phyloP scores from a whole-genome alignment of 2,797 vertebrate species.

The Lagorchestes hirsutus region DNA sequence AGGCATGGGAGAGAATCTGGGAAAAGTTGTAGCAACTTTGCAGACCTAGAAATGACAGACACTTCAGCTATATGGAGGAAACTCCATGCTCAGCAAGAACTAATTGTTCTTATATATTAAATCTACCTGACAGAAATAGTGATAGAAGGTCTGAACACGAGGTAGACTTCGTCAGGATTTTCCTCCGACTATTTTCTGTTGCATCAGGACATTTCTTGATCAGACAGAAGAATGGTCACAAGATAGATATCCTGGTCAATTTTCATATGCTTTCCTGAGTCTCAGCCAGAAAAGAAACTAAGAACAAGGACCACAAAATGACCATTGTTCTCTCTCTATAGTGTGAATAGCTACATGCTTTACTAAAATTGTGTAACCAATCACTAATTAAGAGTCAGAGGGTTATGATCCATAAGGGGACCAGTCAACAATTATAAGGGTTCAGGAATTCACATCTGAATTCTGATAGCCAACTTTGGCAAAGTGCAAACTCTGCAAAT shows the following conservation, averaged over 20 bases:
- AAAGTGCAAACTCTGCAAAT: no score
- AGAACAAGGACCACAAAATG: background rate
- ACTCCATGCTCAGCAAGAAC: background rate
- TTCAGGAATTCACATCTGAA: no score
- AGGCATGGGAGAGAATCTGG: background rate
- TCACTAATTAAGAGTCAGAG: no score
- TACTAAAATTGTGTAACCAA: background rate
- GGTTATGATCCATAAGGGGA: no score
- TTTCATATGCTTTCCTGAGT: background rate
- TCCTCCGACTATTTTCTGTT: background rate
- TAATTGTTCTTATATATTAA: background rate
- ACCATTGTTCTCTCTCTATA: background rate
- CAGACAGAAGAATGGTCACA: background rate
- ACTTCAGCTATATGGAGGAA: background rate
- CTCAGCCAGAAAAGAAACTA: background rate
- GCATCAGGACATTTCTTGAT: background rate
- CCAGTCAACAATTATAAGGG: background rate
- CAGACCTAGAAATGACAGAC: background rate
- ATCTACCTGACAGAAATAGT: background rate
- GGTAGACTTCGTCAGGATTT: background rate
- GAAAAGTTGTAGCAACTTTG: background rate
- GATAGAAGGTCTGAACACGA: background rate
- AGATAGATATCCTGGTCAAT: background rate
- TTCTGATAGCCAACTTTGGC: no score
- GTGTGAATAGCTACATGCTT: background rate